Evolutionary conservation across 2,888 invertebrate genomes (phyloP).

Genomic region (Amphipoea oculea): DNA sequence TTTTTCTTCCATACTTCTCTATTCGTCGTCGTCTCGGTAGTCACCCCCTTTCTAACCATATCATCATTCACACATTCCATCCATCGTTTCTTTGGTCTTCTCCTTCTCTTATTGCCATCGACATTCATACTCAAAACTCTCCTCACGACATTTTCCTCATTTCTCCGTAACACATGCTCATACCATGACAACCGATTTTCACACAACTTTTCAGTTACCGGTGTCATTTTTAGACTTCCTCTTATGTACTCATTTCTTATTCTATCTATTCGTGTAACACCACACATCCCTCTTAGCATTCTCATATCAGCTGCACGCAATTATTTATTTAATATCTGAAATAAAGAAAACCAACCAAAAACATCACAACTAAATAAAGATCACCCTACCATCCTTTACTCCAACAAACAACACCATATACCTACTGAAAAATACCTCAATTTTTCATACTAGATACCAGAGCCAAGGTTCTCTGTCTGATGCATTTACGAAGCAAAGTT

Average conservation of each 20-base stretch:
- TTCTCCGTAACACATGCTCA: not conserved
- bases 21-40: not conserved
- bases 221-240: too few relatives aligned
- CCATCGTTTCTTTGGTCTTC: not conserved
- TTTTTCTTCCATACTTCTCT: not conserved
- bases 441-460: not conserved
- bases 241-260: too few relatives aligned
- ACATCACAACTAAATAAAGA: not conserved
- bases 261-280: too few relatives aligned
- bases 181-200: not conserved
- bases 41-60: not conserved
- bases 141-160: not conserved
- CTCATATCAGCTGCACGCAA: too few relatives aligned
- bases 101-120: not conserved
- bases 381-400: not conserved
- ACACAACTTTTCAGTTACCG: not conserved
- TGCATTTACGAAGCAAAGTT: conserved; percentile 22
- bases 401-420: not conserved
- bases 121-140: not conserved
- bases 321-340: not conserved
- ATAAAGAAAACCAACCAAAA: not conserved
- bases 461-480: not conserved
- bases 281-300: too few relatives aligned
- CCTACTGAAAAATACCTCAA: not conserved
- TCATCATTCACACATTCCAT: not conserved